phyloP scores from a whole-genome alignment of 1,140 invertebrate genomes.

The Archegozetes longisetosus region DNA sequence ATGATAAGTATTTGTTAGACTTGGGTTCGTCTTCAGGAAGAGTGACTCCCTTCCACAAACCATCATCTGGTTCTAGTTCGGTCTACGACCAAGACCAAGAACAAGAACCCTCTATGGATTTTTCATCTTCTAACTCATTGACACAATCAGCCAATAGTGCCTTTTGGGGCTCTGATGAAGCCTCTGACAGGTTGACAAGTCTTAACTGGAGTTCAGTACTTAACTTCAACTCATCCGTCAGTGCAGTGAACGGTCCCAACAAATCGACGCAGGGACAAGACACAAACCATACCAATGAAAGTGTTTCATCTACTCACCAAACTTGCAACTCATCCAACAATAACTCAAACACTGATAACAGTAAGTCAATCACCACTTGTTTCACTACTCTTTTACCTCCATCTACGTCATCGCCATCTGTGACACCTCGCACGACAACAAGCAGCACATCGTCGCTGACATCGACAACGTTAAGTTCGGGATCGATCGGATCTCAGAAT shows the following conservation, averaged over 20 bases:
- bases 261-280: background rate
- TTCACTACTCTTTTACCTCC: constrained; percentile 3
- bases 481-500: constrained; percentile 4
- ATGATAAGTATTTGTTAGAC: constrained; percentile 20
- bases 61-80: background rate
- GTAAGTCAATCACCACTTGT: background rate
- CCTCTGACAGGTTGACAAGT: constrained; percentile 41
- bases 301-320: background rate
- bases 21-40: constrained; percentile 19
- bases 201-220: constrained; percentile 82
- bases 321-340: background rate
- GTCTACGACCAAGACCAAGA: background rate
- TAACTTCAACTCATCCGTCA: constrained; percentile 59
- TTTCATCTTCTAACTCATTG: background rate
- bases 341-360: background rate
- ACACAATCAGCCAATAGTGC: constrained; percentile 14
- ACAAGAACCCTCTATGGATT: background rate
- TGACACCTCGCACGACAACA: background rate
- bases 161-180: constrained; percentile 41
- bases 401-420: background rate
- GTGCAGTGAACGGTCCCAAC: constrained; percentile 26
- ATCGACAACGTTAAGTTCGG: constrained; percentile 11
- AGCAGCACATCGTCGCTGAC: constrained; percentile 1
- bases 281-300: background rate
- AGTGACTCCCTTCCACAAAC: constrained; percentile 23